Percentiles rank a stretch among this genome's conserved stretches.
Evolutionary conservation across 1,140 invertebrate species (phyloP).

Genomic region (Mya arenaria): DNA sequence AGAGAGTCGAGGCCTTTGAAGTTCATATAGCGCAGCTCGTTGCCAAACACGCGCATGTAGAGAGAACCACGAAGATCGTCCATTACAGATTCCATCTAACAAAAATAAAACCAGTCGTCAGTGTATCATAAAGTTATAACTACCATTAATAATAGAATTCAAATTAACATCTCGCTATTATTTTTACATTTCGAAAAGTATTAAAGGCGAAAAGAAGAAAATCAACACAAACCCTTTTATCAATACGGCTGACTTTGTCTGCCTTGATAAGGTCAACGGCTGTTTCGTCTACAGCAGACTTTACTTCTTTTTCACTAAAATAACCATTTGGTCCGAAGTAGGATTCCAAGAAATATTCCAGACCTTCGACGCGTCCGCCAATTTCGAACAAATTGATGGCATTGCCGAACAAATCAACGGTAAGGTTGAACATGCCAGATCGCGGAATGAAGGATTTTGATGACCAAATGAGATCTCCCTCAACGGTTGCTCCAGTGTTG

Average conservation of each 20-base stretch:
- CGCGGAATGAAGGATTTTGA: constrained; percentile 93
- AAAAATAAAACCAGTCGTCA: neutral
- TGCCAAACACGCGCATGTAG: constrained; percentile 81
- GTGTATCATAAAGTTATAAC: too few relatives aligned
- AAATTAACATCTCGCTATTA: too few relatives aligned
- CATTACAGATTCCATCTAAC: constrained; percentile 48
- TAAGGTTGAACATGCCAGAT: constrained; percentile 90
- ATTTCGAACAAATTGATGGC: constrained; percentile 93
- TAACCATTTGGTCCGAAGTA: constrained; percentile 85
- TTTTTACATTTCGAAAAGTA: too few relatives aligned
- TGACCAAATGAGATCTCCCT: constrained; percentile 89
- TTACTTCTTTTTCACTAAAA: constrained; percentile 58
- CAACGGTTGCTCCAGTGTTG: constrained; percentile 73
- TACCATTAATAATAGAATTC: too few relatives aligned
- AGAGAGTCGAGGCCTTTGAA: constrained; percentile 60
- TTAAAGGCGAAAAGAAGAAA: neutral
- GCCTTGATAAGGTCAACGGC: constrained; percentile 43
- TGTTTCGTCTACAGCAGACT: constrained; percentile 47
- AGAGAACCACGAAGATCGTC: constrained; percentile 74
- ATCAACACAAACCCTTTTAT: constrained; percentile 54
- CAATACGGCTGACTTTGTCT: constrained; percentile 42
- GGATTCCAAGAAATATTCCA: constrained; percentile 91
- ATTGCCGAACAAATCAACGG: constrained; percentile 92
- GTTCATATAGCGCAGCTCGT: constrained; percentile 80
- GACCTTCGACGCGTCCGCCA: constrained; percentile 90